phyloP scores from a whole-genome alignment of 1,140 invertebrate genomes.

The Stegodyphus mimosarum region DNA sequence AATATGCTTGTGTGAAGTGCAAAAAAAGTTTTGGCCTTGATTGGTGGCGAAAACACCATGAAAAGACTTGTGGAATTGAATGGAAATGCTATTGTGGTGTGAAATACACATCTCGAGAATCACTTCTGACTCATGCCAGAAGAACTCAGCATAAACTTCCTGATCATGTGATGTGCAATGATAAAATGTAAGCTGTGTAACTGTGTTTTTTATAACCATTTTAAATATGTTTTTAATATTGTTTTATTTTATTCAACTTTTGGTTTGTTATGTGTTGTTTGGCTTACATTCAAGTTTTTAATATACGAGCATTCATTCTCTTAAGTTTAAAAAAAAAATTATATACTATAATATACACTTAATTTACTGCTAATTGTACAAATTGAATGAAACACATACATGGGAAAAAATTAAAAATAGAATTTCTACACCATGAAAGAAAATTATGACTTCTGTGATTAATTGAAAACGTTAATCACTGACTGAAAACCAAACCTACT shows the following conservation, averaged over 20 bases:
- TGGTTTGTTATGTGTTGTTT: background rate
- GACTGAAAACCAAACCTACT: too few relatives aligned
- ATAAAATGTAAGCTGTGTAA: slow-evolving; percentile 14
- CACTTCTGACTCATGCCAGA: slow-evolving; percentile 60
- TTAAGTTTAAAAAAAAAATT: too few relatives aligned
- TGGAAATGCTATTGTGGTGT: slow-evolving; percentile 60
- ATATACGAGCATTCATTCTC: too few relatives aligned
- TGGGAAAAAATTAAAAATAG: too few relatives aligned
- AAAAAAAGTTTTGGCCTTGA: slow-evolving; percentile 49
- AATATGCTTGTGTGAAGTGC: slow-evolving; percentile 55
- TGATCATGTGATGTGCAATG: slow-evolving; percentile 6
- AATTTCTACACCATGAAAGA: too few relatives aligned
- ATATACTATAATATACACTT: too few relatives aligned
- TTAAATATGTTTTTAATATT: background rate
- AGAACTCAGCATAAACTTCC: slow-evolving; percentile 55
- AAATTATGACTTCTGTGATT: too few relatives aligned
- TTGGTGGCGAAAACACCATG: slow-evolving; percentile 46
- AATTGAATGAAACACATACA: too few relatives aligned
- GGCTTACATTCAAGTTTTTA: too few relatives aligned
- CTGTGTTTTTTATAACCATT: background rate
- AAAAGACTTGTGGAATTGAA: slow-evolving; percentile 53
- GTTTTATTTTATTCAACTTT: background rate
- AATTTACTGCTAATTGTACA: too few relatives aligned
- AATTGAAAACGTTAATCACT: too few relatives aligned
- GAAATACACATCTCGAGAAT: slow-evolving; percentile 57